Conservation (phyloP, 2,888 invertebrate species). For the Isotomurus palustris region DNA sequence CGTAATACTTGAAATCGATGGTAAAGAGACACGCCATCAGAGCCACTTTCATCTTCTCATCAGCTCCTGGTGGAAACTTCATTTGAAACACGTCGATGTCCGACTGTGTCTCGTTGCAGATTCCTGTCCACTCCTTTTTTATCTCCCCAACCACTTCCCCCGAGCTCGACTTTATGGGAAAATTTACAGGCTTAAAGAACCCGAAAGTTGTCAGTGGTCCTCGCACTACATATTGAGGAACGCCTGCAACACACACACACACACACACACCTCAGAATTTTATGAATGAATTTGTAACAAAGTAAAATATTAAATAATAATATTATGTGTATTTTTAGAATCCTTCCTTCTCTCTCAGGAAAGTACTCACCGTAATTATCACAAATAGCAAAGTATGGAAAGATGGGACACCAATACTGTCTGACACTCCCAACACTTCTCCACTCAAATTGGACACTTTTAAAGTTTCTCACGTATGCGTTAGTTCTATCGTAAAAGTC, state of each 20-base stretch:
- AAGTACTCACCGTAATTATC: neutral
- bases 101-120: neutral
- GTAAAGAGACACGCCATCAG: neutral
- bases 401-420: neutral
- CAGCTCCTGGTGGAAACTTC: neutral
- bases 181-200: neutral
- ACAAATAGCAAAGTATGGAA: neutral
- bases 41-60: neutral
- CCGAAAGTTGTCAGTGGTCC: neutral
- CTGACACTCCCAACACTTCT: neutral
- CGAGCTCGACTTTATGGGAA: neutral
- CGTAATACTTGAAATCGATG: constrained; percentile 2
- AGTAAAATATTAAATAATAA: too few relatives aligned
- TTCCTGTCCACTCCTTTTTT: neutral
- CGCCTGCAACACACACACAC: too few relatives aligned
- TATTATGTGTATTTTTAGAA: neutral
- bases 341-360: neutral
- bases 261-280: too few relatives aligned
- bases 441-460: neutral
- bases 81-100: neutral
- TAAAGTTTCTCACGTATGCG: neutral
- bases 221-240: neutral
- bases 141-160: neutral
- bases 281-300: too few relatives aligned
- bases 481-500: neutral